Evolutionary conservation across 1,140 invertebrate genomes (phyloP).

Genomic region (Penaeus chinensis): DNA sequence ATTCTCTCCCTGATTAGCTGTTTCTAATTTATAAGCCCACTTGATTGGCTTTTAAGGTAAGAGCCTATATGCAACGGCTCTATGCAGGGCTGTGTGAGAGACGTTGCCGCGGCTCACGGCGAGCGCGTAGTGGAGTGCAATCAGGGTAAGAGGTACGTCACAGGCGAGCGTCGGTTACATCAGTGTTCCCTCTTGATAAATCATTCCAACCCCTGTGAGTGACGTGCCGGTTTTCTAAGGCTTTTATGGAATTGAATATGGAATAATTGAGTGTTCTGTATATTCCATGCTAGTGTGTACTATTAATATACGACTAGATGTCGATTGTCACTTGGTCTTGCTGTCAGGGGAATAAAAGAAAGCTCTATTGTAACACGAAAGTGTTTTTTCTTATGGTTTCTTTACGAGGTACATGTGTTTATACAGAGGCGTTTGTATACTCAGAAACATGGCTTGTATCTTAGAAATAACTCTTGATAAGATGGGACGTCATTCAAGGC

Average conservation of each 20-base stretch:
- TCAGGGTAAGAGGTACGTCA: constrained; percentile 56
- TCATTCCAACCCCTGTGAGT: constrained; percentile 55
- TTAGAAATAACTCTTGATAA: no score
- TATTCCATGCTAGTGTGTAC: constrained; percentile 41
- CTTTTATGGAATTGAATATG: constrained; percentile 60
- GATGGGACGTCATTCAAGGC: no score
- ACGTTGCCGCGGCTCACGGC: not conserved
- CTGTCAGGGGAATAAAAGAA: not conserved
- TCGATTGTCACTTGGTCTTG: not conserved
- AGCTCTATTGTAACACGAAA: not conserved
- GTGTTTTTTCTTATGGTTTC: not conserved
- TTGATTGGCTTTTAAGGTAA: constrained; percentile 61
- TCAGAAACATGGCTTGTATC: no score
- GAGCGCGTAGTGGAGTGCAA: constrained; percentile 43
- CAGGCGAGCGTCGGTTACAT: constrained; percentile 49
- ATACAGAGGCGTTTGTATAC: no score
- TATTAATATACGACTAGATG: constrained; percentile 46
- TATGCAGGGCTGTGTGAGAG: constrained; percentile 14
- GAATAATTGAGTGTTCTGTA: constrained; percentile 56
- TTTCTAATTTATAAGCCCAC: constrained; percentile 60
- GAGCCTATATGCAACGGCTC: constrained; percentile 52
- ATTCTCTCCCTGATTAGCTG: constrained; percentile 62
- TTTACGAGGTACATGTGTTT: not conserved
- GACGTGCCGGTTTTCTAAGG: constrained; percentile 57
- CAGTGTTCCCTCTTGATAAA: constrained; percentile 58